Evolutionary conservation across 2,888 invertebrate species (phyloP).

Genomic region (Plagiodera versicolora): DNA sequence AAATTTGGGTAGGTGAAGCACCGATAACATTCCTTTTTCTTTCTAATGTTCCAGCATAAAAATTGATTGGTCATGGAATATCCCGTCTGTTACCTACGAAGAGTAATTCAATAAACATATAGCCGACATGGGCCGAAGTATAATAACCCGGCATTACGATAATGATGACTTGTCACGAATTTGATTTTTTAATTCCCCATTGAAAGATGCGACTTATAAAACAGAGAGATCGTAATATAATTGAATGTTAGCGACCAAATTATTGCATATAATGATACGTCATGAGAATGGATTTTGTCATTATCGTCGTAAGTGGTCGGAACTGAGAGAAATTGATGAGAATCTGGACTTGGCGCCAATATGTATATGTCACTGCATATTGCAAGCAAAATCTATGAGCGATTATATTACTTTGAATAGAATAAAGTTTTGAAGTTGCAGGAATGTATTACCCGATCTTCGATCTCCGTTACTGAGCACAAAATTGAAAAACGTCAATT

Average conservation of each 20-base stretch:
- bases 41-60: no score
- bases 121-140: background rate
- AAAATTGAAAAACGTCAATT: no score
- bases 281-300: slow-evolving; percentile 18
- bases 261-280: slow-evolving; percentile 23
- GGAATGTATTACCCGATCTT: no score
- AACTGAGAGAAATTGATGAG: slow-evolving; percentile 22
- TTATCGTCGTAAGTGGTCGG: slow-evolving; percentile 21
- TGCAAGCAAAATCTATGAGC: no score
- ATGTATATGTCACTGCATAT: background rate
- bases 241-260: slow-evolving; percentile 22
- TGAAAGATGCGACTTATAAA: slow-evolving; percentile 20
- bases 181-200: slow-evolving; percentile 22
- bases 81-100: background rate
- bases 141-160: slow-evolving; percentile 4
- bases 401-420: no score
- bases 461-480: no score
- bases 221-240: slow-evolving; percentile 15
- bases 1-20: no score
- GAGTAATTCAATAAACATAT: slow-evolving; percentile 13
- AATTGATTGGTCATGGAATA: no score
- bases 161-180: slow-evolving; percentile 14
- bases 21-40: no score
- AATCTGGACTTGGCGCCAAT: slow-evolving; percentile 11
- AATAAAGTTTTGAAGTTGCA: no score